Evolutionary conservation across 2,888 invertebrate species (phyloP).

Genomic region (Diarsia brunnea): DNA sequence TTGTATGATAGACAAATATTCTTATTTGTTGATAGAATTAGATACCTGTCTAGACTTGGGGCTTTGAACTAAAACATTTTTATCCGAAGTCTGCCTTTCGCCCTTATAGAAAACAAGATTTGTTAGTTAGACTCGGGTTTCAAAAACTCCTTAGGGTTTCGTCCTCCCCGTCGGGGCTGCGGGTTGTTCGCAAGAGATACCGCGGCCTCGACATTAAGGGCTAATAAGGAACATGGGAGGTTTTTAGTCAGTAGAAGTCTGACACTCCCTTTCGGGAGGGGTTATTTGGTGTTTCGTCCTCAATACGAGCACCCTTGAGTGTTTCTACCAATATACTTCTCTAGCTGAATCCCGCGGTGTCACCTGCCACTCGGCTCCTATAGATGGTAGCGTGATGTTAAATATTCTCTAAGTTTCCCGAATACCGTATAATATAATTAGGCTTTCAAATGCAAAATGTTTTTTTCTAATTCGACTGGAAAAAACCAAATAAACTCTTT

Average conservation of each 20-base stretch:
- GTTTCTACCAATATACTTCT: background rate
- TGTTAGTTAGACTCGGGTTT: background rate
- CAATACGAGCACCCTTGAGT: background rate
- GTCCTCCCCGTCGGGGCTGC: too few species aligned
- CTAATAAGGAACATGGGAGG: too few species aligned
- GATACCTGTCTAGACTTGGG: background rate
- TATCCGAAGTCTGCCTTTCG: background rate
- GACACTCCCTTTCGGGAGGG: too few species aligned
- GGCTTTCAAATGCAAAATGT: background rate
- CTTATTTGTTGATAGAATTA: conserved; percentile 14
- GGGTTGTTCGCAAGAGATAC: too few species aligned
- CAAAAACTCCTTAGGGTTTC: background rate
- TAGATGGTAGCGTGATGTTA: background rate
- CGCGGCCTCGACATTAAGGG: too few species aligned
- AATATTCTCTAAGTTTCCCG: background rate
- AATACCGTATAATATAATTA: too few species aligned
- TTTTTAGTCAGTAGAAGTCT: too few species aligned
- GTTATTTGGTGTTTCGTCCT: too few species aligned
- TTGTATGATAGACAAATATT: conserved; percentile 19
- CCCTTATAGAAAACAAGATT: background rate
- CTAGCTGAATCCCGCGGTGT: background rate
- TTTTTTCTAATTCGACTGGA: background rate
- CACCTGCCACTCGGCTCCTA: background rate
- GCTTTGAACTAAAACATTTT: background rate
- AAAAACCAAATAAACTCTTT: background rate